Evolutionary conservation across 2,113 vertebrate genomes (phyloP).

Genomic region (Sminthopsis crassicaudata): DNA sequence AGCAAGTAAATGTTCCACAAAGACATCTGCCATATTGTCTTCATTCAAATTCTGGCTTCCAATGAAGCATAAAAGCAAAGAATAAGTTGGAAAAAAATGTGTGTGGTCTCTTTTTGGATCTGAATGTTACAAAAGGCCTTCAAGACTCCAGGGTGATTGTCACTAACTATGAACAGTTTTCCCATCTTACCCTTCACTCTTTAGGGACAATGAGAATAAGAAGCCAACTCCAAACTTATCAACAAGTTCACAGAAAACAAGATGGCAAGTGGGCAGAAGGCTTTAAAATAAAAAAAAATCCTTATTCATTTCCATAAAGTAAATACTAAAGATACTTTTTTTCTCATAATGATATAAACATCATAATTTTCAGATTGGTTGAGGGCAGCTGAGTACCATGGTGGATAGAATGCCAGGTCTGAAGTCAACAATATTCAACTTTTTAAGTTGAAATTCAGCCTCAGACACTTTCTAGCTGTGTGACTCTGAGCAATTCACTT

Average conservation of each 20-base stretch:
- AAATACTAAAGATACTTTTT: not conserved
- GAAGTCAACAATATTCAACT: not conserved
- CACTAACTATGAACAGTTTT: not conserved
- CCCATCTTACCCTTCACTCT: not conserved
- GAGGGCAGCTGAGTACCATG: not conserved
- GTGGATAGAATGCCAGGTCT: not conserved
- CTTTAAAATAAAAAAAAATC: not conserved
- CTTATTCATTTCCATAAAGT: not conserved
- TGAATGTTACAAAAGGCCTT: not conserved
- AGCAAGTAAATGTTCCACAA: not conserved
- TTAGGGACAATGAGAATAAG: not conserved
- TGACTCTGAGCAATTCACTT: not conserved
- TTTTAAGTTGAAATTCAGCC: not conserved
- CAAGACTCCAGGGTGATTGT: not conserved
- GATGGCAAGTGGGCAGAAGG: not conserved
- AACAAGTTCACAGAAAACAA: not conserved
- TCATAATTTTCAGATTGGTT: not conserved
- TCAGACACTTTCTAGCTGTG: not conserved
- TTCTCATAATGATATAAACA: not conserved
- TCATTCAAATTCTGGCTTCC: constrained; percentile 5
- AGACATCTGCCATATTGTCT: not conserved
- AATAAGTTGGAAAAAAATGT: not conserved
- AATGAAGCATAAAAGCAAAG: not conserved
- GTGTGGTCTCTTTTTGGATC: not conserved
- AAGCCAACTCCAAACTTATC: not conserved